Evolutionary conservation across 2,113 vertebrate genomes (phyloP), one percentile per base, ranked within the genome.

Genomic region (Eolophus roseicapilla): DNA sequence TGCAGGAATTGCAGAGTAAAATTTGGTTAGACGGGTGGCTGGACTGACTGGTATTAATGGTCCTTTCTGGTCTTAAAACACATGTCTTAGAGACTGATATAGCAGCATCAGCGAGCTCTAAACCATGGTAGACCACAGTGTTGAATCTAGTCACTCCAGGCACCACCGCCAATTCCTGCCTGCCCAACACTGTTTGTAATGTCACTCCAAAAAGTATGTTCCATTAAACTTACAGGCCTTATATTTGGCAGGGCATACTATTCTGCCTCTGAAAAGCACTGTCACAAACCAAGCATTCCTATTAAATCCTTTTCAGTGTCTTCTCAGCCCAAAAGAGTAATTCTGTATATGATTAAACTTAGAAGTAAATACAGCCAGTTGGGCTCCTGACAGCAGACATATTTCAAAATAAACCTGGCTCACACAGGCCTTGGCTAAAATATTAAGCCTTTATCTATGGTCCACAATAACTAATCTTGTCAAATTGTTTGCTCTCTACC

Each of bases 331-430:
- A 68, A 91, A 96, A 93, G n/a, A 92, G 67, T 92, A 94, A 94
- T 95, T 96, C 88, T 95, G 91, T 91, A 79, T 91, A 94, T 82
- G 90, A 97, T 94, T 93, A 95, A 97, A 96, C 85, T 92, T 95
- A 91, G 74, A 85, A 84, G 92, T 73, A 97, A 97, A 96, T 87
- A 94, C 83, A 93, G 96, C 93, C 93, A 96, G 86, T 96, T 97
- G 95, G 96, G 93, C 70, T 93, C 88, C 93, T 82, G 91, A 95
- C 96, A 95, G 94, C 82, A 95, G 93, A 92, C 87, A 85, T 94
- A 91, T 95, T 97, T 96, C 95, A 96, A 97, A 96, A 97, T 96
- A 96, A 95, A 96, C 86, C 93, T 82, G 81, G 93, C 95, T 95
- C 91, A 87, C 83, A 79, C 77, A 94, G 93, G 88, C 65, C 95